phyloP scores from a whole-genome alignment of 30 jellyfish, hydroid and myxozoan genomes.

The Turritopsis rubra region DNA sequence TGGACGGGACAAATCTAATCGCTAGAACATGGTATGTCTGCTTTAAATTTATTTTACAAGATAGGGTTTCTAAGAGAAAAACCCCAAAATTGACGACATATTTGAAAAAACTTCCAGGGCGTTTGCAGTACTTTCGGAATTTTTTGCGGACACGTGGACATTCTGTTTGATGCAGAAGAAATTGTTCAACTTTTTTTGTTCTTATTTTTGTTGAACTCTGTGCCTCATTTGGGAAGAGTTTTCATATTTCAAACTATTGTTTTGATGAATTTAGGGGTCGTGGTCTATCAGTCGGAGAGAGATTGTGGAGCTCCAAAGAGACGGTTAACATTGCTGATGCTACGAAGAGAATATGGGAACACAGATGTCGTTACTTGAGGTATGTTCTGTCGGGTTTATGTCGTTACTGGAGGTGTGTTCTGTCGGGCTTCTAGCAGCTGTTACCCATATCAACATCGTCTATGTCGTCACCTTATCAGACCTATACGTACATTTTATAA shows the following conservation, averaged over 20 bases:
- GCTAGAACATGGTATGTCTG: slow-evolving; percentile 69
- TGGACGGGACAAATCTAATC: slow-evolving; percentile 72
- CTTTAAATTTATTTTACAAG: no score
- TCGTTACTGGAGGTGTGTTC: no score
- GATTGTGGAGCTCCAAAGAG: slow-evolving; percentile 84
- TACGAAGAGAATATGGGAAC: slow-evolving; percentile 90
- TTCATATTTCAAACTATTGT: background rate
- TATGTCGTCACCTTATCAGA: no score
- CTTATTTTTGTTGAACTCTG: no score
- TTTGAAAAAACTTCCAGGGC: no score
- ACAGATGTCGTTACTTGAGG: slow-evolving; percentile 92
- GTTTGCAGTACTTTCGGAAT: no score
- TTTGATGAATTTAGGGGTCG: slow-evolving; percentile 69
- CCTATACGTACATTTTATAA: no score
- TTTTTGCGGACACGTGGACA: no score
- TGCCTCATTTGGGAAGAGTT: background rate
- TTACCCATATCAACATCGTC: no score
- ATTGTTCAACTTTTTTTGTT: background rate
- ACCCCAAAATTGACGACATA: no score
- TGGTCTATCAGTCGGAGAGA: slow-evolving; percentile 91
- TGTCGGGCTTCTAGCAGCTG: no score
- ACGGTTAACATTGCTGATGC: slow-evolving; percentile 68
- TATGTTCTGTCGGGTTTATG: slow-evolving; percentile 13
- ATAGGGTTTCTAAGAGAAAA: no score
- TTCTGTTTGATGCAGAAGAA: background rate